phyloP scores from a whole-genome alignment of 1,140 invertebrate genomes.

The Arctopsyche grandis region DNA sequence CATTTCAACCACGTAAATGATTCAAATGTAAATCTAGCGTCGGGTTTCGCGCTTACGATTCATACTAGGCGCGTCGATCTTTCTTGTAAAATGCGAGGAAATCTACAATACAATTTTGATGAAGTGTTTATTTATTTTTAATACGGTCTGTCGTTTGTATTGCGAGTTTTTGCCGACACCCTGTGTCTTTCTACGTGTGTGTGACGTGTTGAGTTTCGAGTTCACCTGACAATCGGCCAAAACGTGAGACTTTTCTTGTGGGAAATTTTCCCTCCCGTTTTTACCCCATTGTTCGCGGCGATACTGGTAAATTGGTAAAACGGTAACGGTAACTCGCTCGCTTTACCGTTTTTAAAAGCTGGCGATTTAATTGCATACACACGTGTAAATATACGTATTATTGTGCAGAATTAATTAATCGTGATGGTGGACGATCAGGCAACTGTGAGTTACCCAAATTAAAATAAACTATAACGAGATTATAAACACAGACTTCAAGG shows the following conservation, averaged over 20 bases:
- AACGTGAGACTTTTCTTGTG: slow-evolving; percentile 41
- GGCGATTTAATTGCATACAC: neutral
- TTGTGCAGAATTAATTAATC: too few relatives aligned
- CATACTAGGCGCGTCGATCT: too few relatives aligned
- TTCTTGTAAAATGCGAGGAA: too few relatives aligned
- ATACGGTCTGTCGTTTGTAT: neutral
- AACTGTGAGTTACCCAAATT: too few relatives aligned
- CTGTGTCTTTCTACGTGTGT: neutral
- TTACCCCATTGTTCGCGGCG: slow-evolving; percentile 14
- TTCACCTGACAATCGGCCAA: slow-evolving; percentile 21
- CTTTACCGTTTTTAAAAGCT: slow-evolving; percentile 24
- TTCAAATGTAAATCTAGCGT: too few relatives aligned
- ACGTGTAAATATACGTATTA: neutral
- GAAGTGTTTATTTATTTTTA: neutral
- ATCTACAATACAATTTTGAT: neutral
- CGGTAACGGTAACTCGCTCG: slow-evolving; percentile 16
- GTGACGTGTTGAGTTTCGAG: slow-evolving; percentile 12
- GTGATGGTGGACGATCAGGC: too few relatives aligned
- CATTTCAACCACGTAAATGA: too few relatives aligned
- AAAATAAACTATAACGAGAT: too few relatives aligned
- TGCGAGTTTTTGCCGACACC: neutral
- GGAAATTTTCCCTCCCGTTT: slow-evolving; percentile 24
- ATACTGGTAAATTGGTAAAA: slow-evolving; percentile 21
- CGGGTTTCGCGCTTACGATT: too few relatives aligned
- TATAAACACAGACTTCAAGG: too few relatives aligned